These are phyloP conservation scores for Varanus salvator DNA, from an alignment of 2,113 vertebrate genomes.

Conservation along the genomic window DNA sequence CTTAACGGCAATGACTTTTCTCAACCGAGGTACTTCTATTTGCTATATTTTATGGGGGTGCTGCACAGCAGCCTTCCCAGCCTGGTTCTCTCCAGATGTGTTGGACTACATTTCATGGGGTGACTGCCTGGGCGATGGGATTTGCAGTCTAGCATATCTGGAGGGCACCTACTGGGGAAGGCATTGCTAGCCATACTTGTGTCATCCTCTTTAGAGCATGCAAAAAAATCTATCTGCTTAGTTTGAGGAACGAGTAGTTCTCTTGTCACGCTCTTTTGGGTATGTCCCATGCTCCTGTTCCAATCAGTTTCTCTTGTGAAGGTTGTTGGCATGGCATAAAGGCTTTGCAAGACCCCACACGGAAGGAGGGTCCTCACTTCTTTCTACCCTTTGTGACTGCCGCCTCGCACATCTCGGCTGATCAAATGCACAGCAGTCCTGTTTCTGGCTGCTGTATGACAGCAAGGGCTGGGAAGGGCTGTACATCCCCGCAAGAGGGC, in stretches of 20 bases:
- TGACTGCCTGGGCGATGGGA: too few relatives aligned
- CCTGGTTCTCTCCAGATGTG: too few relatives aligned
- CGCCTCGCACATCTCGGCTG: neutral
- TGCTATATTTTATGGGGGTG: constrained; percentile 12
- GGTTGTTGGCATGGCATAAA: neutral
- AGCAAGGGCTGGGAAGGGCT: neutral
- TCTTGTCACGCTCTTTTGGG: constrained; percentile 1
- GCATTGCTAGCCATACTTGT: neutral
- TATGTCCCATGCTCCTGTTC: neutral
- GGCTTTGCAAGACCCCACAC: neutral
- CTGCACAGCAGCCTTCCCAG: neutral
- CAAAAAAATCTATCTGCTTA: neutral
- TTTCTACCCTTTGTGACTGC: too few relatives aligned
- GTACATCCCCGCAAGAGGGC: neutral
- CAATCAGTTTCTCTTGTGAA: neutral
- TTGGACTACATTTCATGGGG: too few relatives aligned
- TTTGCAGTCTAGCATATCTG: too few relatives aligned
- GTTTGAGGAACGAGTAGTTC: constrained; percentile 19
- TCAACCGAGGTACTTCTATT: constrained; percentile 19
- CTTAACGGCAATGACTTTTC: neutral
- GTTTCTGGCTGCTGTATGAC: neutral
- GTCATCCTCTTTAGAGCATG: constrained; percentile 3
- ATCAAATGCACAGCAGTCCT: neutral
- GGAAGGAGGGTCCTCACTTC: neutral
- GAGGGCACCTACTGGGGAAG: too few relatives aligned